Evolutionary conservation across 2,888 invertebrate species (phyloP), one percentile per base, ranked within the genome.

Genomic region (Drosophila limbata): DNA sequence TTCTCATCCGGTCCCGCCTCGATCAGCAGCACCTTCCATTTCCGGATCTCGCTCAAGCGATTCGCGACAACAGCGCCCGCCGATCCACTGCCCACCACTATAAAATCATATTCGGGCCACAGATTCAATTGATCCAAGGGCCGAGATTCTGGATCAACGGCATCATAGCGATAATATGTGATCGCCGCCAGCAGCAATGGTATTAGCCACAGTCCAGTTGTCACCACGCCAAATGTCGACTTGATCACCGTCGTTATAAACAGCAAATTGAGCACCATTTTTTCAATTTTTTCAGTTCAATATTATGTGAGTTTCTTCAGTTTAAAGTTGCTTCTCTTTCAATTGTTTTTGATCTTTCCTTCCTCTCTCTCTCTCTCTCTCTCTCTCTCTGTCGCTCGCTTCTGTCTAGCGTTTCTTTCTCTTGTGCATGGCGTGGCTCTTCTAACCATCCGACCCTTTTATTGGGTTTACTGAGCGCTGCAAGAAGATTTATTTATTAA

Each of bases 1-100:
- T 97, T 97, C 91, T 97, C 97, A 83, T 97, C 96, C 1, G 96
- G 96, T 28, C 97, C 97, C 45, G 96, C 97, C 93, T 97, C 97
- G 53, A 97, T 92, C 6, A 97, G 93, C 33, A 97, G 93, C 0
- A 96, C 95, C 73, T 95, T 95, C 97, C 97, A 97, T 45, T 94
- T 93, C 5, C 94, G 94, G 44, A 96, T 93, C 92, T 97, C 97
- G 15, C 96, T 95, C 48, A 97, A 92, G 17, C 98, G 94, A 89
- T 94, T 96, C 9, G 98, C 97, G 1, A 98, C 94, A 1, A 98
- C 98, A 0, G 97, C 97, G 0, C 98, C 98, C 0, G 98, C 98
- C 0, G 97, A 97, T 1, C 98, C 98, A 2, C 96, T 97, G 3
- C 97, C 97, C 4, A 97, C 94, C 1, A 97, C 94, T 28, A 97